A percentile compares a stretch with the other conserved stretches of the same genome.
Evolutionary conservation across 2,888 invertebrate species (phyloP).

Genomic region (Leptinotarsa tumamoca): DNA sequence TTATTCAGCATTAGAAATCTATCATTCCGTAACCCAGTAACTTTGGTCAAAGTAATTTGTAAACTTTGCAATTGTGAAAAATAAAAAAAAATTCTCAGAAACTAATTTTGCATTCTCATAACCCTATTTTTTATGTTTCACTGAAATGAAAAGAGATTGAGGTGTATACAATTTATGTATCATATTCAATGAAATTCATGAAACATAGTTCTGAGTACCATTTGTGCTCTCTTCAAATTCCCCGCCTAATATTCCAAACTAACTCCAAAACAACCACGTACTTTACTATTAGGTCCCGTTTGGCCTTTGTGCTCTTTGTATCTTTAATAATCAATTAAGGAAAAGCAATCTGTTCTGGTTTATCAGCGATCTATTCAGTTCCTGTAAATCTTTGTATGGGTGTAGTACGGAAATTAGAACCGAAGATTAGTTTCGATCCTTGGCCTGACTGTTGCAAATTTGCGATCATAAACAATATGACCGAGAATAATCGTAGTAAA

Average conservation of each 20-base stretch:
- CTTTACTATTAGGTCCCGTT: slow-evolving; percentile 40
- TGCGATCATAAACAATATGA: neutral
- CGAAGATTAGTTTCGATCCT: slow-evolving; percentile 19
- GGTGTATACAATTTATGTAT: too few relatives aligned
- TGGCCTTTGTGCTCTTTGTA: slow-evolving; percentile 44
- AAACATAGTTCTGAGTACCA: too few relatives aligned
- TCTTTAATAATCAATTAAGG: slow-evolving; percentile 53
- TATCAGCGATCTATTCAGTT: slow-evolving; percentile 51
- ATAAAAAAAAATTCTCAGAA: too few relatives aligned
- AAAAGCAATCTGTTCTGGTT: slow-evolving; percentile 36
- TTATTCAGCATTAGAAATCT: too few relatives aligned
- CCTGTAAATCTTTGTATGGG: slow-evolving; percentile 48
- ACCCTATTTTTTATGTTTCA: too few relatives aligned
- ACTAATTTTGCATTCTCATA: too few relatives aligned
- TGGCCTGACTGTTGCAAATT: slow-evolving; percentile 6
- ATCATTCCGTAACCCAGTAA: too few relatives aligned
- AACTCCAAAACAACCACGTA: slow-evolving; percentile 41
- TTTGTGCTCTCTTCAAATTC: neutral
- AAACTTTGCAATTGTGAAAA: too few relatives aligned
- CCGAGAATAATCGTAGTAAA: neutral
- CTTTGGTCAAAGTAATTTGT: too few relatives aligned
- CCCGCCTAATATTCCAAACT: neutral
- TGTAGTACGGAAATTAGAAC: slow-evolving; percentile 9
- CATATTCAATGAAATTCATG: too few relatives aligned
- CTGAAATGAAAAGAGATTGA: too few relatives aligned